These are phyloP conservation scores for Melitaea athalia DNA, from an alignment of 2,888 invertebrate genomes.

Conservation along the genomic window DNA sequence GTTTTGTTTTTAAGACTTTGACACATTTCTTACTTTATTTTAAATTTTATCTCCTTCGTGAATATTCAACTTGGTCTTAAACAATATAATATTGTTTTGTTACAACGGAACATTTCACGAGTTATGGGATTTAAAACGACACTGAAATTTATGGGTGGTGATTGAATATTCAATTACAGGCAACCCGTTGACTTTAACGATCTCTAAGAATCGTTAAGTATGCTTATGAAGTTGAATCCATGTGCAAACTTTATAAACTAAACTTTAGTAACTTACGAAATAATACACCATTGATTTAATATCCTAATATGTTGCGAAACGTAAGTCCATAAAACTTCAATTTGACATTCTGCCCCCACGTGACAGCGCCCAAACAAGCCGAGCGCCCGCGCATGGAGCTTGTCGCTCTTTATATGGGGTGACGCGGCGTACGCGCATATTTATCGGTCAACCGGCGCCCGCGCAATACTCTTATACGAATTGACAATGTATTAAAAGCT, in stretches of 20 bases:
- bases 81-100: conserved; percentile 4
- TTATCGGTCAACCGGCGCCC: conserved; percentile 53
- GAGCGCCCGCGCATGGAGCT: conserved; percentile 53
- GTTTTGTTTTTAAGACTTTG: background rate
- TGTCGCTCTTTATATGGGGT: conserved; percentile 65
- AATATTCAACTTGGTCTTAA: conserved; percentile 16
- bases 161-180: conserved; percentile 66
- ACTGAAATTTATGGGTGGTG: conserved; percentile 51
- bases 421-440: conserved; percentile 59
- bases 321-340: conserved; percentile 28
- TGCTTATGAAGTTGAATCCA: background rate
- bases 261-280: background rate
- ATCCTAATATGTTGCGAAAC: conserved; percentile 25
- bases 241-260: conserved; percentile 2
- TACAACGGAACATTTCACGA: conserved; percentile 12
- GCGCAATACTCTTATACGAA: conserved; percentile 25
- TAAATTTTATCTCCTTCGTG: background rate
- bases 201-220: conserved; percentile 22
- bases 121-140: conserved; percentile 46
- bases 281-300: background rate
- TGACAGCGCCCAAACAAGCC: conserved; percentile 50
- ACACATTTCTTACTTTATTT: background rate
- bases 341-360: conserved; percentile 55
- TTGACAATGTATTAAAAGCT: conserved; percentile 12
- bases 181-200: conserved; percentile 29